These are phyloP conservation scores for Platichthys flesus DNA, from an alignment of 2,113 vertebrate genomes.

Conservation along the genomic window DNA sequence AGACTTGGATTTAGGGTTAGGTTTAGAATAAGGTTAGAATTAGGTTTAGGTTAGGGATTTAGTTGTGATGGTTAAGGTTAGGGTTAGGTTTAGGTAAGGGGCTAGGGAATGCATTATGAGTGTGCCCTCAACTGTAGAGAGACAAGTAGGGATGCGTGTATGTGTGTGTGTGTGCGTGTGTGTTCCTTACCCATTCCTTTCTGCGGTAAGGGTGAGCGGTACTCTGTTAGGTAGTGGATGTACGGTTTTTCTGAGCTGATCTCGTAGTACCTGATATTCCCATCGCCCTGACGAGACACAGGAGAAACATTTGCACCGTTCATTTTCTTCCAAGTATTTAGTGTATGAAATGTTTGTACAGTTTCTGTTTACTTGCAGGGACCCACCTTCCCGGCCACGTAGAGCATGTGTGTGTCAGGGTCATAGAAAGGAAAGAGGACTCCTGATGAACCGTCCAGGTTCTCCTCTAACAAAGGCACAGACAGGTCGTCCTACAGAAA, in stretches of 20 bases:
- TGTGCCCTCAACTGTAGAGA: too few relatives aligned
- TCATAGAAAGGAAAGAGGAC: conserved; percentile 92
- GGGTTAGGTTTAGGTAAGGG: too few relatives aligned
- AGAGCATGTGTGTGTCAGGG: conserved; percentile 90
- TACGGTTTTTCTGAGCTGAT: conserved; percentile 89
- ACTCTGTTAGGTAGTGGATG: conserved; percentile 89
- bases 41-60: too few relatives aligned
- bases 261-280: conserved; percentile 94
- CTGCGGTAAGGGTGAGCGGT: conserved; percentile 88
- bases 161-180: neutral
- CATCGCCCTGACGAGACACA: conserved; percentile 86
- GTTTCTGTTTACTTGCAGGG: neutral
- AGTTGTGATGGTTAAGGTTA: too few relatives aligned
- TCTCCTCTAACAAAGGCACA: conserved; percentile 88
- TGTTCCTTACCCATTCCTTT: conserved; percentile 90
- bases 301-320: neutral
- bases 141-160: neutral
- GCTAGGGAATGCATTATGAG: too few relatives aligned
- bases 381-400: conserved; percentile 91
- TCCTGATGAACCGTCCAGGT: conserved; percentile 90
- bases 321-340: neutral
- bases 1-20: too few relatives aligned
- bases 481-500: conserved; percentile 87
- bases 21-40: too few relatives aligned
- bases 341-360: neutral